Percentiles rank a stretch among this genome's conserved stretches.
phyloP scores from a whole-genome alignment of 2,113 vertebrate species.

The Agelaius tricolor region DNA sequence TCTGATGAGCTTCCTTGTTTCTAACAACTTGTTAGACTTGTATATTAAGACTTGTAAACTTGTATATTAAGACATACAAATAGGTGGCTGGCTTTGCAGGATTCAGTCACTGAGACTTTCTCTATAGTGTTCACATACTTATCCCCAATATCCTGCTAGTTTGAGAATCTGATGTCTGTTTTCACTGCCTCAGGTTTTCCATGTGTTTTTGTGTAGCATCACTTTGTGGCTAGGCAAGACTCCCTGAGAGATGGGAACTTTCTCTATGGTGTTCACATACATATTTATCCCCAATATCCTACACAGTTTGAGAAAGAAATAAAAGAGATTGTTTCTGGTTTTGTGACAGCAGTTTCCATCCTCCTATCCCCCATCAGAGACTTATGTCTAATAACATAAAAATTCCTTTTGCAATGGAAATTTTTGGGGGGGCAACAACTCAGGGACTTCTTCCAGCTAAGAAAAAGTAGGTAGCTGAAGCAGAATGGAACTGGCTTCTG shows the following conservation, averaged over 20 bases:
- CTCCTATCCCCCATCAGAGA: not conserved
- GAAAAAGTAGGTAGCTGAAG: not conserved
- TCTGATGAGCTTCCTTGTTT: not conserved
- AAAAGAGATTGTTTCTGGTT: not conserved
- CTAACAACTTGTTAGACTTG: not conserved
- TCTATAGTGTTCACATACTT: not conserved
- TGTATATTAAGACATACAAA: not conserved
- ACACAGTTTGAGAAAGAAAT: not conserved
- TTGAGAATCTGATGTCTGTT: not conserved
- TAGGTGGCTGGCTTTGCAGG: not conserved
- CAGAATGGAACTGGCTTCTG: not conserved
- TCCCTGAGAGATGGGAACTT: not conserved
- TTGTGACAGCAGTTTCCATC: not conserved
- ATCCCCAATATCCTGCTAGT: not conserved
- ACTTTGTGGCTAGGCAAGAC: not conserved
- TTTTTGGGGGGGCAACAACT: not conserved
- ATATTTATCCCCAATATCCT: not conserved
- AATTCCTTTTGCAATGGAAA: not conserved
- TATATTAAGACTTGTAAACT: no score
- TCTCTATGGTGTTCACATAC: not conserved
- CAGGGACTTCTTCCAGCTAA: not conserved
- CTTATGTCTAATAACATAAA: not conserved
- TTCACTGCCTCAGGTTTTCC: not conserved
- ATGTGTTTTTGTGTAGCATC: not conserved
- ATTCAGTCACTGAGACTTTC: not conserved